Percentiles rank a stretch among this genome's conserved stretches.
Evolutionary conservation across 2,888 invertebrate species (phyloP).

Genomic region (Dolomedes plantarius): DNA sequence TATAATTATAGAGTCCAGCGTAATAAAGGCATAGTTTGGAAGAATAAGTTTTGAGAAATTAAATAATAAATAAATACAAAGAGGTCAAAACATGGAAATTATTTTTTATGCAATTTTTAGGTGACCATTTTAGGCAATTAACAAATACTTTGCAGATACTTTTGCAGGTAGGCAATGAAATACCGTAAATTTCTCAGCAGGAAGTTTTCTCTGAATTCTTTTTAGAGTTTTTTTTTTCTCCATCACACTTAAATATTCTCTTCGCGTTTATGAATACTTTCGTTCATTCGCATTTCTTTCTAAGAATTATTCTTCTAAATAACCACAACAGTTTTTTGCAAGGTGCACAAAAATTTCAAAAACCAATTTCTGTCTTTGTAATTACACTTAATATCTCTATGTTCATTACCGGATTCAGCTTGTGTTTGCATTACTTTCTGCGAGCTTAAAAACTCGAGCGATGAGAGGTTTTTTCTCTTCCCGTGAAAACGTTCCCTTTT

Average conservation of each 20-base stretch:
- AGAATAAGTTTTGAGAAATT: no score
- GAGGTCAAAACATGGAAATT: no score
- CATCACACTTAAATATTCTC: neutral
- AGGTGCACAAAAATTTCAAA: neutral
- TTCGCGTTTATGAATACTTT: neutral
- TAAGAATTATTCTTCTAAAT: neutral
- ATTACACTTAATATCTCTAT: conserved; percentile 5
- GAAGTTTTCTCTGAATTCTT: neutral
- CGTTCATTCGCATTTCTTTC: neutral
- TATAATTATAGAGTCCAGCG: no score
- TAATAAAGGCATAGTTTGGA: no score
- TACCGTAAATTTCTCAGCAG: no score
- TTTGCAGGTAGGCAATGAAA: no score
- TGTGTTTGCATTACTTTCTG: neutral
- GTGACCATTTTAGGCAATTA: no score
- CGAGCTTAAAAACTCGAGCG: neutral
- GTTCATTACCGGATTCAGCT: neutral
- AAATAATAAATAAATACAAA: no score
- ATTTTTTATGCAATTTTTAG: no score
- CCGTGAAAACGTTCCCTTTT: neutral
- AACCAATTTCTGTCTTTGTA: neutral
- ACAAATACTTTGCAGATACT: no score
- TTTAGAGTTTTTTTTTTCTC: neutral
- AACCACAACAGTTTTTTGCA: neutral
- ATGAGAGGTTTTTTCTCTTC: neutral